Conservation (phyloP, 2,888 invertebrate genomes). For the Cantharis lateralis region DNA sequence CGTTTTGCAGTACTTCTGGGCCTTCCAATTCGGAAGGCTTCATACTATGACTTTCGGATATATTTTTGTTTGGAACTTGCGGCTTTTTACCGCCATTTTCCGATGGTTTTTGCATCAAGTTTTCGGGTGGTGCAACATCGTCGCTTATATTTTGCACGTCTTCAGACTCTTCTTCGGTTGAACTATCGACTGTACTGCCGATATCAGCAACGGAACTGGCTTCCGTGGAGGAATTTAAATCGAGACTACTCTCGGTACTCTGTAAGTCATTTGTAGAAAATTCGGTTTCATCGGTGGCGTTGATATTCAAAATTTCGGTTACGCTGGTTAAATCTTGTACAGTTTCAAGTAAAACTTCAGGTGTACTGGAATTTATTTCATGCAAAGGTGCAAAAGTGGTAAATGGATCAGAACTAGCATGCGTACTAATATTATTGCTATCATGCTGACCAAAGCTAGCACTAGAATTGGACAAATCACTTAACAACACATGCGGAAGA, state of each 20-base stretch:
- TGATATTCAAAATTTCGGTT: not conserved
- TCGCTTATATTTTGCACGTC: not conserved
- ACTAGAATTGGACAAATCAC: conserved; percentile 37
- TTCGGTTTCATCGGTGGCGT: not conserved
- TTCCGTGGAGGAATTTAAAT: not conserved
- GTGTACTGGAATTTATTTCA: conserved; percentile 42
- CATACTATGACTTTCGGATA: conserved; percentile 37
- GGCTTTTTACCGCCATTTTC: not conserved
- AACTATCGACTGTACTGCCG: not conserved
- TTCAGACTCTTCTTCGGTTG: not conserved
- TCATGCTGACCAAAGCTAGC: conserved; percentile 44
- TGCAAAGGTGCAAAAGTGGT: conserved; percentile 46
- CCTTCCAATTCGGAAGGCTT: conserved; percentile 39
- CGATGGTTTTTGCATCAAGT: not conserved
- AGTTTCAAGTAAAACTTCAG: not conserved
- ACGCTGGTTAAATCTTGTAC: conserved; percentile 21
- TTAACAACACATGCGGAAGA: conserved; percentile 49
- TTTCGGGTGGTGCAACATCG: conserved; percentile 14
- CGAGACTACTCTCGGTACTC: not conserved
- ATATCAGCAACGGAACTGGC: not conserved
- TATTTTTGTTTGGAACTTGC: not conserved
- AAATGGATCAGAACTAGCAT: conserved; percentile 42
- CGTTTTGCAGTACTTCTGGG: conserved; percentile 54
- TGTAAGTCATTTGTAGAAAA: not conserved
- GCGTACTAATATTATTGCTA: conserved; percentile 41